phyloP scores from a whole-genome alignment of 2,113 vertebrate species.

The Callipepla squamata region DNA sequence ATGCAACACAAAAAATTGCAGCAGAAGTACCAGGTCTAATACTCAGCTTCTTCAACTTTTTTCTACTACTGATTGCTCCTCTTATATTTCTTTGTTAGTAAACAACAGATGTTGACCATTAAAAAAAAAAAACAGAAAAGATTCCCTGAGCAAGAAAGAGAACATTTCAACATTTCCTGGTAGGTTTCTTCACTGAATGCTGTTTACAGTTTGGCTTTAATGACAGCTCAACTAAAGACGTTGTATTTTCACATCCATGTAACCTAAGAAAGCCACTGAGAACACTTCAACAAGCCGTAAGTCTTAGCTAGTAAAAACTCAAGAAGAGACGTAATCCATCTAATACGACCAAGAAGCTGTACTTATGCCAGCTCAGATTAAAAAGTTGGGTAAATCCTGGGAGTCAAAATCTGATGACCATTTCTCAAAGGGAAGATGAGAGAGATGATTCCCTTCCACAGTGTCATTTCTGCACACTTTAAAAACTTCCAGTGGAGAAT shows the following conservation, averaged over 20 bases:
- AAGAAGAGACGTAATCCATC: background rate
- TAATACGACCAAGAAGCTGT: background rate
- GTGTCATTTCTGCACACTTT: background rate
- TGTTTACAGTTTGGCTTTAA: background rate
- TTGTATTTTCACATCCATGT: background rate
- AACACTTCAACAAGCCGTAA: background rate
- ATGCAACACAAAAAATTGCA: accelerated
- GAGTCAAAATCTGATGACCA: background rate
- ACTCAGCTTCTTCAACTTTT: background rate
- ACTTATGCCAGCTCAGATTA: background rate
- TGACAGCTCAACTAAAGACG: background rate
- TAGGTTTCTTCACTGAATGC: slow-evolving; percentile 10
- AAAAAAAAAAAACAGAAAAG: background rate
- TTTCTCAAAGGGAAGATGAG: background rate
- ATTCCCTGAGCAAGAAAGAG: background rate
- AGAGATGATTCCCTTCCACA: accelerated
- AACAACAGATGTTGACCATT: slow-evolving; percentile 36
- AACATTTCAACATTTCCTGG: slow-evolving; percentile 43
- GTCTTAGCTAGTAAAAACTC: background rate
- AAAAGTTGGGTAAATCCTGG: background rate
- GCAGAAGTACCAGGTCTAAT: background rate
- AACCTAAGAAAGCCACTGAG: background rate
- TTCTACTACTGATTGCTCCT: background rate
- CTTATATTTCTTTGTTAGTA: background rate
- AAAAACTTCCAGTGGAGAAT: background rate